Percentiles rank a stretch among this genome's conserved stretches.
Conservation (phyloP, 2,797 vertebrate species). For the Micrastur ruficollis region DNA sequence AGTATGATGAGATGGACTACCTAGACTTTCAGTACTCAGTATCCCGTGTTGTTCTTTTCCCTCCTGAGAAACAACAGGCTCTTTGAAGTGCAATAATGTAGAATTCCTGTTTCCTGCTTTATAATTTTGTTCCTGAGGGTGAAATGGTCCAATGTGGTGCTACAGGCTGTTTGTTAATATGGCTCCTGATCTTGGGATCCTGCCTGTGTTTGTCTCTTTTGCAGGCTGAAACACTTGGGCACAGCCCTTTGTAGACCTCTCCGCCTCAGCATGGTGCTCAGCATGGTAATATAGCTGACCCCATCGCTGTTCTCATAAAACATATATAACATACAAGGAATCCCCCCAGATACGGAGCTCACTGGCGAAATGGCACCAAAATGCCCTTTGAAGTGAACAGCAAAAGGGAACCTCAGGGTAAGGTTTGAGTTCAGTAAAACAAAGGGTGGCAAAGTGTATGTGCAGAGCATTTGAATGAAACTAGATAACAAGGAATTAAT, state of each 20-base stretch:
- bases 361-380: background rate
- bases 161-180: background rate
- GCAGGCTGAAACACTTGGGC: background rate
- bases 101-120: background rate
- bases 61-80: background rate
- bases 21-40: background rate
- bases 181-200: background rate
- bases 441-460: background rate
- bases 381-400: background rate
- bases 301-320: background rate
- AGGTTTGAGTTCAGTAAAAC: background rate
- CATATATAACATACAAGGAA: background rate
- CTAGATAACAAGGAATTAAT: background rate
- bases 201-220: background rate
- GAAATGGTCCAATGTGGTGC: background rate
- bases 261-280: fast-evolving
- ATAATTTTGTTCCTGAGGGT: background rate
- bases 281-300: no score
- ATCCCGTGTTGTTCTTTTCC: background rate
- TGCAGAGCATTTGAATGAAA: background rate
- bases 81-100: background rate
- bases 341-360: background rate
- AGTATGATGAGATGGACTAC: background rate
- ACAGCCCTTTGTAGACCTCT: background rate
- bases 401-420: background rate